Base-by-base conservation (phyloP, 2,888 invertebrate genomes). In the Leucophenga montana region DNA sequence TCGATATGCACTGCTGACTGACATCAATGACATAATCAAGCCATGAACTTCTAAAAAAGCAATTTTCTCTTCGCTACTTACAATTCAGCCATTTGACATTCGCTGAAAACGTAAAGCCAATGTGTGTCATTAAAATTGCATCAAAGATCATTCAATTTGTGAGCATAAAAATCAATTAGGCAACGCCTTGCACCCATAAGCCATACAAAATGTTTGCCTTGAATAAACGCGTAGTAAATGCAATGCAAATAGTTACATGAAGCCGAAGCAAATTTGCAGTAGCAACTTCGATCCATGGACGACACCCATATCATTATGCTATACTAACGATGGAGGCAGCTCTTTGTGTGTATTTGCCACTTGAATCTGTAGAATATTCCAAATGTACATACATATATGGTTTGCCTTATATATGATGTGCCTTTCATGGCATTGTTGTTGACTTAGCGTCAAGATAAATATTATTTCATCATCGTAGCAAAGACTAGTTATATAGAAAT, bases 121-220 rank as follows among this genome's bases (percentile, higher is more conserved):
- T 20, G 56, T 56, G 20, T 56, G 64, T 68, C 78, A 74, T 75
- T 80, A 80, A 73, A 78, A 75, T 73, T 71, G 76, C 77, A 79
- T 77, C 70, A 71, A 61, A 72, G 68, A 70, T 71, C 73, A 69
- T 76, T 71, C 67, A 74, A 68, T 61, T 54, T 69, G 61, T 74
- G 14, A 39, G 46, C 61, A 65, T 71, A 71, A 67, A 69, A 72
- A 76, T 71, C 77, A 78, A 74, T 80, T 80, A 73, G 68, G 68
- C 73, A 72, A 57, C 50, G 18, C 18, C 11, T 39, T 3, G 4
- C 50, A 8, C 18, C 18, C 16, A 5, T 8, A 50, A 50, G 50
- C 6, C 16, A 50, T n/a, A 50, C 9, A 14, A 50, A 39, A 39
- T 11, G 39, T 13, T 44, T 46, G 64, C 20, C 27, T 64, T 6